phyloP scores from a whole-genome alignment of 1,140 invertebrate species.

The Akabosia matsudoensis region DNA sequence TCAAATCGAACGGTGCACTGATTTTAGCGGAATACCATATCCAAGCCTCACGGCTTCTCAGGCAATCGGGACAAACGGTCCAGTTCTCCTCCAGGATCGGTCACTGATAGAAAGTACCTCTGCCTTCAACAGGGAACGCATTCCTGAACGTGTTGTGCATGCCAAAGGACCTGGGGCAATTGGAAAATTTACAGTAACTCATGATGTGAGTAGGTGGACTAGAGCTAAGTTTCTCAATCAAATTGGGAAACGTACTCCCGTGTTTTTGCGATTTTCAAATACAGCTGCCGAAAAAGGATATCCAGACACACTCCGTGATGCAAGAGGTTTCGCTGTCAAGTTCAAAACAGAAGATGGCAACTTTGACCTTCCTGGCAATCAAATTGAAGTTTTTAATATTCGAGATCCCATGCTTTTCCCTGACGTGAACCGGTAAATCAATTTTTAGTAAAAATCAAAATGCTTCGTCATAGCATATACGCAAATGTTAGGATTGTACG shows the following conservation, averaged over 20 bases:
- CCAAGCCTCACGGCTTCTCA: conserved; percentile 57
- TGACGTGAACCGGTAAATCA: conserved; percentile 50
- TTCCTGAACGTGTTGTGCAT: conserved; percentile 89
- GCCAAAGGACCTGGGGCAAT: conserved; percentile 80
- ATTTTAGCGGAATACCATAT: conserved; percentile 56
- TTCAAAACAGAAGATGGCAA: conserved; percentile 24
- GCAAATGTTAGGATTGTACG: too few species aligned
- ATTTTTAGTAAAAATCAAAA: background rate
- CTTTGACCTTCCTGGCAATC: conserved; percentile 1
- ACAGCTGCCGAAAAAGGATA: conserved; percentile 62
- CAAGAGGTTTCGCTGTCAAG: conserved; percentile 12
- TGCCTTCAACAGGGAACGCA: conserved; percentile 63
- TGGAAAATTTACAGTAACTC: conserved; percentile 64
- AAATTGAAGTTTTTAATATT: conserved; percentile 9
- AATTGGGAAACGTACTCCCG: conserved; percentile 60
- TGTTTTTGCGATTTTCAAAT: conserved; percentile 61
- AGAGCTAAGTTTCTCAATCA: conserved; percentile 60
- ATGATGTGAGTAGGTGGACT: conserved; percentile 61
- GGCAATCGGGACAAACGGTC: conserved; percentile 70
- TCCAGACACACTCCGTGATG: conserved; percentile 51
- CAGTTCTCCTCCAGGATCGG: conserved; percentile 60
- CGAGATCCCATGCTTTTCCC: conserved; percentile 19
- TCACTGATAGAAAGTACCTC: conserved; percentile 62
- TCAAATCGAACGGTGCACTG: background rate
- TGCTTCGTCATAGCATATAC: too few species aligned